phyloP scores from a whole-genome alignment of 2,797 vertebrate species.

The Sebastes itinus region DNA sequence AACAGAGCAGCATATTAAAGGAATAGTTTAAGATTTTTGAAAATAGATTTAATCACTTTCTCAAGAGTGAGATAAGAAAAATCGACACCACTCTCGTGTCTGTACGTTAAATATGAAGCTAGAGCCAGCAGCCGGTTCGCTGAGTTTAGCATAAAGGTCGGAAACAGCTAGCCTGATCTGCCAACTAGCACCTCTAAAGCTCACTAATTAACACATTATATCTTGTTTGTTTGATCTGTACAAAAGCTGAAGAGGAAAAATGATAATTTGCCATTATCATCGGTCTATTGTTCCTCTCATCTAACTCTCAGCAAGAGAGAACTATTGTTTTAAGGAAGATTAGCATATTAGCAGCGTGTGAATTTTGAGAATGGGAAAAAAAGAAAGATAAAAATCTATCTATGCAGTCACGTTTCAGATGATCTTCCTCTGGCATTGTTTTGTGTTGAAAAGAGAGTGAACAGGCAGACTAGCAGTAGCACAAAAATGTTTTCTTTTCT shows the following conservation, averaged over 20 bases:
- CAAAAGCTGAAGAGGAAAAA: not conserved
- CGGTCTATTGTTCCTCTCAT: not conserved
- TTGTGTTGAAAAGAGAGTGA: conserved; percentile 35
- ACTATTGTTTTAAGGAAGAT: not conserved
- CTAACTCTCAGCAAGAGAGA: not conserved
- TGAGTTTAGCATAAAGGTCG: not conserved
- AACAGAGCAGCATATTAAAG: not conserved
- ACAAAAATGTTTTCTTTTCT: conserved; percentile 38
- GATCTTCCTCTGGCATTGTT: not conserved
- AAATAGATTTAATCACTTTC: not conserved
- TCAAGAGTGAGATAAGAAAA: not conserved
- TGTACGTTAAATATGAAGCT: not conserved
- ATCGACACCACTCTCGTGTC: not conserved
- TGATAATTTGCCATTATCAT: not conserved
- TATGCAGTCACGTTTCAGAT: not conserved
- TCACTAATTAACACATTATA: not conserved
- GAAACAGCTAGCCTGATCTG: not conserved
- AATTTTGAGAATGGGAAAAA: not conserved
- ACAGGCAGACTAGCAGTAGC: conserved; percentile 13
- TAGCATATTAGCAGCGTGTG: not conserved
- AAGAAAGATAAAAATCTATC: not conserved
- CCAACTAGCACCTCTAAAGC: not conserved
- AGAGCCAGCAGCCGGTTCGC: not conserved
- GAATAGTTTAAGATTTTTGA: not conserved
- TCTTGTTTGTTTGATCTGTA: not conserved